These are phyloP conservation scores for Archips crataeganus DNA, from an alignment of 2,888 invertebrate species.

Conservation along the genomic window DNA sequence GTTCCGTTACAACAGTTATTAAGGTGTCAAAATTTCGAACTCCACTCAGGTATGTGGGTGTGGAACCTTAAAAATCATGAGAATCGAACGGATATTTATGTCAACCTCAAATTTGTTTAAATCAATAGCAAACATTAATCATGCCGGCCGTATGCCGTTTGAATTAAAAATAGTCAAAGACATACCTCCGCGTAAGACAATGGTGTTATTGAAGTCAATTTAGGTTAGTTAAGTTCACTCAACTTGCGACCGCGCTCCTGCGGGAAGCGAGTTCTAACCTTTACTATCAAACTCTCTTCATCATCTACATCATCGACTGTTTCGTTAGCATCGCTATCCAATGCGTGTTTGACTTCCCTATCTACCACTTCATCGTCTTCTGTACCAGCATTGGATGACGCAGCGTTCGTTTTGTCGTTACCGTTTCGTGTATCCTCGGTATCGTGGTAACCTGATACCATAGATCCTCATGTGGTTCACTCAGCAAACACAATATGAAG, in stretches of 20 bases:
- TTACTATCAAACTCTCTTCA: slow-evolving; percentile 50
- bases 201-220: slow-evolving; percentile 75
- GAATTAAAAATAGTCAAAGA: slow-evolving; percentile 60
- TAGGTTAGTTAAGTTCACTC: slow-evolving; percentile 81
- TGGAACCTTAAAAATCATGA: too few relatives aligned
- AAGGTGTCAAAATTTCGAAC: too few relatives aligned
- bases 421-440: slow-evolving; percentile 49
- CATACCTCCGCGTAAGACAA: slow-evolving; percentile 72
- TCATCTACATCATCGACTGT: slow-evolving; percentile 54
- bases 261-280: slow-evolving; percentile 69
- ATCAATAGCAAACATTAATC: slow-evolving; percentile 21
- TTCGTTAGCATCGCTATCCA: slow-evolving; percentile 32
- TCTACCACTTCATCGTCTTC: neutral
- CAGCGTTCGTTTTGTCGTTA: slow-evolving; percentile 10
- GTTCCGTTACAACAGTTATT: too few relatives aligned
- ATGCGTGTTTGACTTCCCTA: neutral
- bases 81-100: neutral
- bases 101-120: neutral
- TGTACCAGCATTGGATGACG: slow-evolving; percentile 51
- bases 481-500: slow-evolving; percentile 83
- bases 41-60: too few relatives aligned
- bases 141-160: slow-evolving; percentile 45
- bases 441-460: slow-evolving; percentile 72
- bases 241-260: slow-evolving; percentile 75
- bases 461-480: slow-evolving; percentile 79